Evolutionary conservation across 2,797 vertebrate genomes (phyloP).

Genomic region (Telmatherina bonti): DNA sequence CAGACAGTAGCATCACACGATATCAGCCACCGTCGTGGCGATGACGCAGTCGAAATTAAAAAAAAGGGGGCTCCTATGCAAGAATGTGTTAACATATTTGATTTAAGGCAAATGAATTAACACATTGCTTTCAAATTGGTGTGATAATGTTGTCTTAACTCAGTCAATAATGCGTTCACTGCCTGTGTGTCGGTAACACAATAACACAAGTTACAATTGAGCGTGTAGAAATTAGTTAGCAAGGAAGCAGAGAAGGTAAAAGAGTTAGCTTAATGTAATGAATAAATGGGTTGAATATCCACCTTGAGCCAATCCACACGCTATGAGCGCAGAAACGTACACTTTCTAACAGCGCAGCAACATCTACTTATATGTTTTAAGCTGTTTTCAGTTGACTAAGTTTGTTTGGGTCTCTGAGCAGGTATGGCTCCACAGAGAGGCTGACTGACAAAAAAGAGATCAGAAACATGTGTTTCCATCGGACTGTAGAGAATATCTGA

Average conservation of each 20-base stretch:
- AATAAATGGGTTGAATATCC: constrained; percentile 5
- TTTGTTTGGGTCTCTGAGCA: too few species aligned
- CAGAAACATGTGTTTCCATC: too few species aligned
- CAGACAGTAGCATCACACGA: background rate
- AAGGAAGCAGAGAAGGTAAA: background rate
- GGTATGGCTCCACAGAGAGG: too few species aligned
- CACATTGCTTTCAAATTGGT: background rate
- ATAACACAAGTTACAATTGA: constrained; percentile 8
- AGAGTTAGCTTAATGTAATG: background rate
- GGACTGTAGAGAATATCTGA: too few species aligned
- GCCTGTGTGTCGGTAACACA: background rate
- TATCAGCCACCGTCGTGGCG: background rate
- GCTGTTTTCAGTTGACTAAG: too few species aligned
- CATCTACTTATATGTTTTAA: background rate
- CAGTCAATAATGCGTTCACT: background rate
- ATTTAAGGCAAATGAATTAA: background rate
- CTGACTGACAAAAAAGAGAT: too few species aligned
- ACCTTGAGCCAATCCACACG: background rate
- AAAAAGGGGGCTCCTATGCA: background rate
- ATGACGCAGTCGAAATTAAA: background rate
- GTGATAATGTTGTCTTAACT: background rate
- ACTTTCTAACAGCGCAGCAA: background rate
- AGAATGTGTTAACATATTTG: background rate
- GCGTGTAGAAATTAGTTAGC: constrained; percentile 5
- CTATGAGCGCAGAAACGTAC: background rate